phyloP scores from a whole-genome alignment of 2,888 invertebrate species.

The Rhagonycha fulva region DNA sequence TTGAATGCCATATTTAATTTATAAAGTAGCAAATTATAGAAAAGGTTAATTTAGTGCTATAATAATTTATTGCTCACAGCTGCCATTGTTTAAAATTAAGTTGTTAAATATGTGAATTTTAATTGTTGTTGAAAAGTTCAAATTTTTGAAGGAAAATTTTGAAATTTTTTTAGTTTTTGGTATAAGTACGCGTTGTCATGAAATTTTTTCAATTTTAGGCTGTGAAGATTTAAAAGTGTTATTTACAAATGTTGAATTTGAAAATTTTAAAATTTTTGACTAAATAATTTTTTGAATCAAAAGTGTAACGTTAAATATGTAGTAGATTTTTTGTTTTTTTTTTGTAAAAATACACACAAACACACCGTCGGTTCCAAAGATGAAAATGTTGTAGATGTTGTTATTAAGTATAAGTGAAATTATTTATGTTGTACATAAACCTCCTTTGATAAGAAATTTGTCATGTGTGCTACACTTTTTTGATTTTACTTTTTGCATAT shows the following conservation, averaged over 20 bases:
- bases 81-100: slow-evolving; percentile 31
- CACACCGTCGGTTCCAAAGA: slow-evolving; percentile 29
- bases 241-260: slow-evolving; percentile 38
- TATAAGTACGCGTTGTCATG: slow-evolving; percentile 8
- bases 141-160: background rate
- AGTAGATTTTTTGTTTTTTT: background rate
- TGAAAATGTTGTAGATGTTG: slow-evolving; percentile 23
- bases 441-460: background rate
- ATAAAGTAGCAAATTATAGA: background rate
- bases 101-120: slow-evolving; percentile 4
- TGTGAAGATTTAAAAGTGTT: slow-evolving; percentile 41
- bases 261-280: slow-evolving; percentile 25
- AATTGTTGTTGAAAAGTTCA: background rate
- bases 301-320: background rate
- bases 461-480: background rate
- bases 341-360: background rate
- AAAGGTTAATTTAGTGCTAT: background rate
- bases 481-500: background rate
- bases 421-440: background rate
- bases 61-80: slow-evolving; percentile 35
- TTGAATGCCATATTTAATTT: background rate
- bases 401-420: slow-evolving; percentile 21
- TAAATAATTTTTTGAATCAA: slow-evolving; percentile 15
- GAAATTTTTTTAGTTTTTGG: background rate
- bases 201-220: slow-evolving; percentile 46